phyloP scores from a whole-genome alignment of 2,888 invertebrate genomes.

The Crocallis elinguaria region DNA sequence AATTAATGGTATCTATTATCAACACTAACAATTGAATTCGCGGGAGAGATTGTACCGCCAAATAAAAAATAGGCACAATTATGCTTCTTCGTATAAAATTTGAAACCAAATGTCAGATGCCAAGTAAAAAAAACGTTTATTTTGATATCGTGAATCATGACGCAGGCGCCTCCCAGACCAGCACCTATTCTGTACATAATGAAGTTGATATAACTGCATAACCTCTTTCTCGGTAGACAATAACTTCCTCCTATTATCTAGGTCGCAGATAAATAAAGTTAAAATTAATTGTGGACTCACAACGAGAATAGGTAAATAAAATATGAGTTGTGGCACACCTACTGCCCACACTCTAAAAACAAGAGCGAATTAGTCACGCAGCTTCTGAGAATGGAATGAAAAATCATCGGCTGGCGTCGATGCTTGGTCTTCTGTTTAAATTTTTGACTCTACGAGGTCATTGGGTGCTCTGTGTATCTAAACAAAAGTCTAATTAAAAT shows the following conservation, averaged over 20 bases:
- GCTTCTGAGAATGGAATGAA: constrained; percentile 35
- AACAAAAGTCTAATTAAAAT: too few species aligned
- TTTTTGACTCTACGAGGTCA: constrained; percentile 16
- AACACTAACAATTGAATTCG: background rate
- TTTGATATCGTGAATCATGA: constrained; percentile 70
- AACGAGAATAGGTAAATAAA: constrained; percentile 33
- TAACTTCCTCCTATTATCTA: constrained; percentile 50
- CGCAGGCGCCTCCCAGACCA: constrained; percentile 22
- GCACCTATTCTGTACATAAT: constrained; percentile 24
- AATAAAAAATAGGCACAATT: constrained; percentile 48
- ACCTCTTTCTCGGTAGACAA: constrained; percentile 52
- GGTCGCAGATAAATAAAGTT: constrained; percentile 37
- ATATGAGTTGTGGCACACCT: constrained; percentile 30
- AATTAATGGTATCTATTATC: too few species aligned
- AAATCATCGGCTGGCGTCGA: constrained; percentile 21
- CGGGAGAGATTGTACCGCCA: constrained; percentile 13
- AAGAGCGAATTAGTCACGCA: constrained; percentile 37
- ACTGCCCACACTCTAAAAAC: constrained; percentile 38
- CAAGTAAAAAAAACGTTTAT: constrained; percentile 65
- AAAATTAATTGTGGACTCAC: constrained; percentile 34
- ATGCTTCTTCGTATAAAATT: constrained; percentile 58
- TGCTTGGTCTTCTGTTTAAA: constrained; percentile 10
- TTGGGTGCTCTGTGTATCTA: too few species aligned
- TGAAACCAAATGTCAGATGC: constrained; percentile 53
- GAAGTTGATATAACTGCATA: constrained; percentile 39